Percentiles rank a stretch among this genome's conserved stretches.
phyloP scores from a whole-genome alignment of 2,113 vertebrate species.

The Gracilinanus agilis region DNA sequence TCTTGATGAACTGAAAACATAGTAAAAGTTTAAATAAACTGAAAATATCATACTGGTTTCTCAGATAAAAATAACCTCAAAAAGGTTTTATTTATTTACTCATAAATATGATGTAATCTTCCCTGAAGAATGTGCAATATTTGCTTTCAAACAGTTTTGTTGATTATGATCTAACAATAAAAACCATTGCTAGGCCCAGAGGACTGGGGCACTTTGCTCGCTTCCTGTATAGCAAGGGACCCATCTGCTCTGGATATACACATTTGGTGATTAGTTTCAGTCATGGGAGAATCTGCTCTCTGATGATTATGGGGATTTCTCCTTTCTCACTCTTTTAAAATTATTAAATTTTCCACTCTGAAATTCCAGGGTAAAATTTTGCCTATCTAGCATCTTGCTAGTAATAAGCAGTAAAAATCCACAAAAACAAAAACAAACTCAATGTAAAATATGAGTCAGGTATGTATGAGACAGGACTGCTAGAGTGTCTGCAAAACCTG shows the following conservation, averaged over 20 bases:
- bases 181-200: neutral
- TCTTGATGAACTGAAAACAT: constrained; percentile 55
- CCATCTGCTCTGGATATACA: neutral
- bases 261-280: neutral
- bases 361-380: neutral
- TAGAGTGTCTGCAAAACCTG: neutral
- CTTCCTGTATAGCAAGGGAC: neutral
- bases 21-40: constrained; percentile 13
- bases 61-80: neutral
- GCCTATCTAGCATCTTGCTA: neutral
- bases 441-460: neutral
- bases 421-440: neutral
- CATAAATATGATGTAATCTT: neutral
- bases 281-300: neutral
- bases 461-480: neutral
- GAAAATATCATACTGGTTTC: constrained; percentile 35
- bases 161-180: neutral
- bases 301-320: neutral
- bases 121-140: neutral
- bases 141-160: neutral
- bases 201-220: neutral
- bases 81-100: constrained; percentile 37
- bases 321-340: neutral
- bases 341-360: neutral
- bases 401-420: neutral